phyloP scores from a whole-genome alignment of 2,888 invertebrate genomes.

The Microchrysa polita region DNA sequence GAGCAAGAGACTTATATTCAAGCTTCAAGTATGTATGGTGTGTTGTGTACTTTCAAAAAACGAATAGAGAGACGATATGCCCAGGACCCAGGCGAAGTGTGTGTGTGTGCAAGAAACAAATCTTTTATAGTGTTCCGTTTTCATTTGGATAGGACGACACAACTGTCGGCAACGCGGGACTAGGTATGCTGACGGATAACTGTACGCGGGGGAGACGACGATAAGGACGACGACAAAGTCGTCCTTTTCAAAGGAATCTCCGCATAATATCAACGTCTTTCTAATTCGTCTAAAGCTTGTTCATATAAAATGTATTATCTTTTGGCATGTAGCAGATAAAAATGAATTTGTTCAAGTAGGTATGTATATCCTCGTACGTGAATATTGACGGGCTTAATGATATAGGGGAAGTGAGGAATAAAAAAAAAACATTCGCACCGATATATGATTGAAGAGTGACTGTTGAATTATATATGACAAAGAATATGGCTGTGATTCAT shows the following conservation, averaged over 20 bases:
- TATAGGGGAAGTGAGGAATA: too few relatives aligned
- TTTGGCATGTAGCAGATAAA: background rate
- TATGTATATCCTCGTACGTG: too few relatives aligned
- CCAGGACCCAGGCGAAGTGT: slow-evolving; percentile 7
- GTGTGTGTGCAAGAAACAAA: slow-evolving; percentile 32
- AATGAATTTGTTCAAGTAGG: background rate
- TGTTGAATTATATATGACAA: too few relatives aligned
- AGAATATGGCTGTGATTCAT: too few relatives aligned
- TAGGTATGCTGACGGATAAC: too few relatives aligned
- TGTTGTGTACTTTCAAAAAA: too few relatives aligned
- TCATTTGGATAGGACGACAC: slow-evolving; percentile 20
- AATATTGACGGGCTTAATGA: background rate
- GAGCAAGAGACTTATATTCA: too few relatives aligned
- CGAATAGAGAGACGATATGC: slow-evolving; percentile 4
- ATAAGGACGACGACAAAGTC: too few relatives aligned
- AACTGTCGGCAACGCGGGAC: background rate
- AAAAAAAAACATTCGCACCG: too few relatives aligned
- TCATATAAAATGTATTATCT: slow-evolving; percentile 24
- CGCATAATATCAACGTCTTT: slow-evolving; percentile 16
- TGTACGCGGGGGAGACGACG: too few relatives aligned
- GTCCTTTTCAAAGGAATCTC: slow-evolving; percentile 1
- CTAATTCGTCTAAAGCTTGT: background rate
- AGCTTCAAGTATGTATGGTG: too few relatives aligned
- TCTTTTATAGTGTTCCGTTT: slow-evolving; percentile 33
- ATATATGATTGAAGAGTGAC: too few relatives aligned